Evolutionary conservation across 2,888 invertebrate species (phyloP), one percentile per base, ranked within the genome.

Genomic region (Plebejus melissa): DNA sequence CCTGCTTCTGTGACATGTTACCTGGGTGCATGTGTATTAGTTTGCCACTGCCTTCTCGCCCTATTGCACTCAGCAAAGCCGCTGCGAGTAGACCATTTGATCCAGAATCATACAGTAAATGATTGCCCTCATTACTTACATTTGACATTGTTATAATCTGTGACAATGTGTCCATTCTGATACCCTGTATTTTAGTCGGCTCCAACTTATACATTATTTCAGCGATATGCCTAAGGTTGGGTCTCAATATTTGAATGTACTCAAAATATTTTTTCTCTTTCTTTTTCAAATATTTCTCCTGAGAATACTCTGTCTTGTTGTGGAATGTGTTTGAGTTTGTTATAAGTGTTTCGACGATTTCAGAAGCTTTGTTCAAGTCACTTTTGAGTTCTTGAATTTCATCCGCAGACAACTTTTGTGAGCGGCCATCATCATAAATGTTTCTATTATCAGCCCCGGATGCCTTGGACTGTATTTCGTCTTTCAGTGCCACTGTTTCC

Each of bases 181-280:
- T 91, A 78, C 96, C 96, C 85, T 96, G 94, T 74, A 96, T 95
- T 88, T 97, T 97, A 3, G 90, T 91, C 0, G 97, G 95, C 83
- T 97, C 97, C 84, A 97, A 96, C 75, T 95, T 95, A 84, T 97
- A 97, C 88, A 97, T 97, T 83, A 98, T 96, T 82, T 98, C 97
- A 32, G 96, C 94, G 70, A 99, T 88, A n/a, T 97, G 90, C 71
- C 98, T 94, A 76, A 99, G 94, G 58, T 96, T 97, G 0, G 99
- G 98, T 84, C 94, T 95, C 5, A 96, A 91, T 74, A 99, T 94
- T 80, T 96, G 96, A 22, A 98, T 91, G 83, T 96, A 97, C 83
- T 97, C 97, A 84, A 96, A 97, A 89, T 98, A 99, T 89, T 99
- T 99, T 82, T 96, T 97, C 83, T 98, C 97, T 87, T 99, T 99